Evolutionary conservation across 2,888 invertebrate species (phyloP), one percentile per base, ranked within the genome.

Genomic region (Microctonus hyperodae): DNA sequence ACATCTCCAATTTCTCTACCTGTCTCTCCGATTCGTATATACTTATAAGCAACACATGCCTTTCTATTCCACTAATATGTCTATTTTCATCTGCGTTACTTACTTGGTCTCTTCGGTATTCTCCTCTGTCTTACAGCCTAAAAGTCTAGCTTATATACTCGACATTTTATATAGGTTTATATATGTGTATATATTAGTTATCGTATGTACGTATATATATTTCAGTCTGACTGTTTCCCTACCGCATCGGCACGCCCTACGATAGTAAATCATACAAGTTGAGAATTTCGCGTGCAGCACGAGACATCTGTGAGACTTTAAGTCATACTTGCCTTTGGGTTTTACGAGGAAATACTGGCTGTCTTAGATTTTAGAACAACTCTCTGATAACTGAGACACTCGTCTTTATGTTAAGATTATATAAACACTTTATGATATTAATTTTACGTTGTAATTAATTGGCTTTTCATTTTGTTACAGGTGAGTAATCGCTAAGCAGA

Each of bases 241-340:
- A 69, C 70, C 67, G 64, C 65, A 63, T 68, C 69, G 71, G 68
- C 69, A 68, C 67, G 69, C 69, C 69, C 73, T 70, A 70, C 73
- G 75, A 77, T 75, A 75, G 76, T 81, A 82, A 81, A 82, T 82
- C 81, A 82, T 67, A 63, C 79, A 82, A 82, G 81, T 82, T 79
- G 79, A 80, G 80, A 81, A 81, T 81, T 80, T 81, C 78, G 75
- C 77, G 76, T 76, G 77, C 74, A 71, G 70, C 75, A 68, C 71
- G 74, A 74, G 76, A 76, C 78, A 80, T 76, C 78, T 79, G 74
- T 67, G 71, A 69, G 65, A 65, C 59, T 53, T 71, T 53, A 70
- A 74, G 76, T 75, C 68, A 76, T 79, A 78, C 74, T 79, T 75
- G 66, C 70, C 69, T 51, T 51, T 35, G 33, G 63, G 35, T 44